A percentile compares a stretch with the other conserved stretches of the same genome.
phyloP scores from a whole-genome alignment of 1,140 invertebrate genomes.

The Drosophila lowei region DNA sequence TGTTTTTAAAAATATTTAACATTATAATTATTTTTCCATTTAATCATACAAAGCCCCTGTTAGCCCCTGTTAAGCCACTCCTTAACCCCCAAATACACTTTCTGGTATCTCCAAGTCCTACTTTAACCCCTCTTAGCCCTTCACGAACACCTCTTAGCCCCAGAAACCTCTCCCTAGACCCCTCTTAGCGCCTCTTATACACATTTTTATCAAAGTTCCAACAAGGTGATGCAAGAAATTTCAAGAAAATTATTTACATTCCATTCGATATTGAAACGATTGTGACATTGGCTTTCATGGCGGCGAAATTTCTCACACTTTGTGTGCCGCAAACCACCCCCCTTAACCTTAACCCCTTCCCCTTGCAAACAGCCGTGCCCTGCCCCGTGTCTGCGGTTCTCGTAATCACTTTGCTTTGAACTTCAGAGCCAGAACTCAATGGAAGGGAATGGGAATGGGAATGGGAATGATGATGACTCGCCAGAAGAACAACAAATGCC shows the following conservation, averaged over 20 bases:
- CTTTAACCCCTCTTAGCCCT: too few species aligned
- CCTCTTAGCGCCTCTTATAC: too few species aligned
- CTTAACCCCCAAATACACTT: too few species aligned
- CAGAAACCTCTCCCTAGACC: too few species aligned
- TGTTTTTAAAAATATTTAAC: too few species aligned
- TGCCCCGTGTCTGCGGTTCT: conserved; percentile 1
- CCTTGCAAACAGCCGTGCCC: conserved; percentile 1
- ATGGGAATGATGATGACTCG: conserved; percentile 31
- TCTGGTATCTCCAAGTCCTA: too few species aligned
- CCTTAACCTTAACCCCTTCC: conserved; percentile 25
- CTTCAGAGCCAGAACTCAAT: conserved; percentile 20
- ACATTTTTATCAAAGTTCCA: conserved; percentile 4
- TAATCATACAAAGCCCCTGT: too few species aligned
- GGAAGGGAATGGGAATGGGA: background rate
- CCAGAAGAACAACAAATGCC: conserved; percentile 19
- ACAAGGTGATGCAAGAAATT: background rate
- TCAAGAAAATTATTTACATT: conserved; percentile 19
- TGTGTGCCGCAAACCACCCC: background rate
- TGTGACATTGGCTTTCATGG: conserved; percentile 17
- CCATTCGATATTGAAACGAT: conserved; percentile 5
- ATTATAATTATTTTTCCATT: too few species aligned
- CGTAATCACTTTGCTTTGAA: conserved; percentile 51
- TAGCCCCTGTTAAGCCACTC: too few species aligned
- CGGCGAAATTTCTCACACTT: conserved; percentile 16
- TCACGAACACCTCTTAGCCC: too few species aligned